Conservation (phyloP, 37 sponge, comb jelly and placozoan genomes). For the Beroe ovata region DNA sequence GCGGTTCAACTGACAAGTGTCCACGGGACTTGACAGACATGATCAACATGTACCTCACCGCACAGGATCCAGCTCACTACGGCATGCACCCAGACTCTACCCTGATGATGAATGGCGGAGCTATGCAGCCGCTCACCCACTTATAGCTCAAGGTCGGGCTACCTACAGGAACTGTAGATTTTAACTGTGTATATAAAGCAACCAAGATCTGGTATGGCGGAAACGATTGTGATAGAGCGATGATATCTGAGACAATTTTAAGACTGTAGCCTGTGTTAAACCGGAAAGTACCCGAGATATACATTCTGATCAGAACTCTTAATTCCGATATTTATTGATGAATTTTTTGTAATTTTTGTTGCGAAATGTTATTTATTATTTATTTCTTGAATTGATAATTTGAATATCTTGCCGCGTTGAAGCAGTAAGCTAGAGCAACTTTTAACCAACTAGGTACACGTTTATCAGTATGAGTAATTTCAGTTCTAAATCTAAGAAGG, state of each 20-base stretch:
- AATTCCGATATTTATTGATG: conserved; percentile 50
- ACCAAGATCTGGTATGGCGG: not conserved
- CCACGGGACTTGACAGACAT: conserved; percentile 62
- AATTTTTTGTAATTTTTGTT: conserved; percentile 65
- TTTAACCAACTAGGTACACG: not conserved
- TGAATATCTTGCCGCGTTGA: conserved; percentile 12
- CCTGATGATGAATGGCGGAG: conserved; percentile 29
- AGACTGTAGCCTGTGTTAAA: too few relatives aligned
- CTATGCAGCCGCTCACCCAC: conserved; percentile 65
- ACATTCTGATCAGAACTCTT: conserved; percentile 11
- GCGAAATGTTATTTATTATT: conserved; percentile 68
- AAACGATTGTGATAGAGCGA: not conserved
- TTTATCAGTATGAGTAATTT: conserved; percentile 25
- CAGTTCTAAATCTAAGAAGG: not conserved
- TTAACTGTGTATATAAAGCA: conserved; percentile 48
- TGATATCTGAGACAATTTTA: not conserved
- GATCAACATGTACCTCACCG: conserved; percentile 68
- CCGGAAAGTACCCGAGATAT: too few relatives aligned
- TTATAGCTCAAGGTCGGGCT: not conserved
- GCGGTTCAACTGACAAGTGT: conserved; percentile 53
- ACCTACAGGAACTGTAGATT: not conserved
- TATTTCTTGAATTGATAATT: conserved; percentile 59
- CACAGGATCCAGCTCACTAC: conserved; percentile 63
- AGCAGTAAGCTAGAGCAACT: conserved; percentile 7
- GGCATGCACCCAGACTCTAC: conserved; percentile 15